Evolutionary conservation across 2,797 vertebrate genomes (phyloP).

Genomic region (Myripristis jacobus): DNA sequence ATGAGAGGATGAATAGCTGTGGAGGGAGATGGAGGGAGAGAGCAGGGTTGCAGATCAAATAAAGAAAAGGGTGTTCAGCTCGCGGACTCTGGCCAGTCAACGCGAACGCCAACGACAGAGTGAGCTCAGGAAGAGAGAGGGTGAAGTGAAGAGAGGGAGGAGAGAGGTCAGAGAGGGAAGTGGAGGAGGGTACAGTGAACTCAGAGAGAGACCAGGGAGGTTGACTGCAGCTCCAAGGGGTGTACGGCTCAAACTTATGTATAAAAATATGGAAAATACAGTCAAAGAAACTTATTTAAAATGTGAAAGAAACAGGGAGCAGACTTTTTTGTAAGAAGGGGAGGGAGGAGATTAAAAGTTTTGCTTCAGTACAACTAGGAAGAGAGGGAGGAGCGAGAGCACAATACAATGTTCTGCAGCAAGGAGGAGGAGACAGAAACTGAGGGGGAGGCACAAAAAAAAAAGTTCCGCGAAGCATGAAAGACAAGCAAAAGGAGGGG

Average conservation of each 20-base stretch:
- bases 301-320: background rate
- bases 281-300: slow-evolving; percentile 11
- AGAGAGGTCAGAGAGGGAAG: slow-evolving; percentile 69
- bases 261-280: slow-evolving; percentile 6
- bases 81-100: slow-evolving; percentile 94
- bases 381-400: slow-evolving; percentile 50
- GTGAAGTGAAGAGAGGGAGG: slow-evolving; percentile 61
- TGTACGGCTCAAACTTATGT: slow-evolving; percentile 35
- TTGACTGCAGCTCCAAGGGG: background rate
- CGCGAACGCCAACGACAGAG: slow-evolving; percentile 85
- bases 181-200: slow-evolving; percentile 68
- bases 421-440: slow-evolving; percentile 28
- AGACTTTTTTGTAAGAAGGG: background rate
- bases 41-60: slow-evolving; percentile 56
- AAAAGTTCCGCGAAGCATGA: slow-evolving; percentile 40
- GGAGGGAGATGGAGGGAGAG: slow-evolving; percentile 27
- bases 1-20: slow-evolving; percentile 54
- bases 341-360: background rate
- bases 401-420: slow-evolving; percentile 51
- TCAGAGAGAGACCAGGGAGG: slow-evolving; percentile 3
- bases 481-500: slow-evolving; percentile 45
- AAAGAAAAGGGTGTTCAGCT: slow-evolving; percentile 77
- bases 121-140: slow-evolving; percentile 70
- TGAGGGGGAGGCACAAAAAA: slow-evolving; percentile 25
- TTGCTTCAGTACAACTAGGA: slow-evolving; percentile 23